These are phyloP conservation scores for Zhuqinia jingwanae DNA, from an alignment of 2,888 invertebrate genomes.

Conservation along the genomic window DNA sequence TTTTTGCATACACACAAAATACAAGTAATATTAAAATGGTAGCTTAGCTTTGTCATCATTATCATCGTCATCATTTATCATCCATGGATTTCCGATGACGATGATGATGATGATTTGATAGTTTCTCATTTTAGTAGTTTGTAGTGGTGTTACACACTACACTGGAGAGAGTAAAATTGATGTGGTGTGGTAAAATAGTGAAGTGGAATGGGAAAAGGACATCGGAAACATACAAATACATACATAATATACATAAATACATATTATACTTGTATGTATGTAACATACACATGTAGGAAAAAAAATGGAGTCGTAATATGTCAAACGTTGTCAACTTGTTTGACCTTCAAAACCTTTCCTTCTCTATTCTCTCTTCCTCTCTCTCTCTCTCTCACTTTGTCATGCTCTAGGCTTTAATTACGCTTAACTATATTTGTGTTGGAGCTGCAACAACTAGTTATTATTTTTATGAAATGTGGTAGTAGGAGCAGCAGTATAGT, in stretches of 20 bases:
- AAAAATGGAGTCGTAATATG: slow-evolving; percentile 44
- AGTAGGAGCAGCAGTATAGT: no score
- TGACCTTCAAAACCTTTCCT: slow-evolving; percentile 68
- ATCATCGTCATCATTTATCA: slow-evolving; percentile 1
- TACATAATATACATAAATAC: no score
- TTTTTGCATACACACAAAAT: not conserved
- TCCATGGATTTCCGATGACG: slow-evolving; percentile 34
- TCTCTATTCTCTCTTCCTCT: slow-evolving; percentile 6
- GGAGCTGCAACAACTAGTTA: slow-evolving; percentile 1
- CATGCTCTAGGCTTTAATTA: not conserved
- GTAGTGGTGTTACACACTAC: no score
- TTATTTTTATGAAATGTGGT: slow-evolving; percentile 7
- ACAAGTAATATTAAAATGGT: no score
- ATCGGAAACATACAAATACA: no score
- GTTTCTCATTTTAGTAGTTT: slow-evolving; percentile 27
- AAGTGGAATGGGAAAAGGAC: no score
- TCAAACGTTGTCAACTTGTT: slow-evolving; percentile 65
- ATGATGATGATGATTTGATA: slow-evolving; percentile 27
- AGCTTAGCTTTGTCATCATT: not conserved
- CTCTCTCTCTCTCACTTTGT: not conserved
- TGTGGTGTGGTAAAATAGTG: no score
- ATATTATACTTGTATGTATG: no score
- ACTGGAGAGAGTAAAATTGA: no score
- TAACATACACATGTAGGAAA: not conserved
- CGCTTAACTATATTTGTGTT: slow-evolving; percentile 47